phyloP scores from a whole-genome alignment of 2,888 invertebrate species.

The Ophraella communa region DNA sequence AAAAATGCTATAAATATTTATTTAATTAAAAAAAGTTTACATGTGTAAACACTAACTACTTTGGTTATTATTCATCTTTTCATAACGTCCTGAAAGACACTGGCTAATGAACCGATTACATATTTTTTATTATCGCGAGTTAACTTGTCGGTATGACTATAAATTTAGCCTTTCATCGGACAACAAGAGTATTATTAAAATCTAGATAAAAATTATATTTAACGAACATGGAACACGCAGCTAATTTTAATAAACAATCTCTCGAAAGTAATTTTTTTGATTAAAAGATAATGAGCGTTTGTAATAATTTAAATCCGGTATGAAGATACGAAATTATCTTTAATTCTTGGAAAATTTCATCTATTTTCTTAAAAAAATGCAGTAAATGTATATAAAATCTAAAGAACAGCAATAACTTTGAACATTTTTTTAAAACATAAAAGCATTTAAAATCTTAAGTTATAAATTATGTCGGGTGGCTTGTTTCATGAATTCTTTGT shows the following conservation, averaged over 20 bases:
- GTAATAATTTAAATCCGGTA: slow-evolving; percentile 12
- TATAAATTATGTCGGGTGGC: too few relatives aligned
- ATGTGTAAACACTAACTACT: background rate
- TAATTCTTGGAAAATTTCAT: too few relatives aligned
- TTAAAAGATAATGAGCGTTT: slow-evolving; percentile 16
- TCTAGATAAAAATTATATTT: slow-evolving; percentile 32
- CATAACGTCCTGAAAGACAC: background rate
- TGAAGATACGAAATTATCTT: too few relatives aligned
- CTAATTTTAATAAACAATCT: slow-evolving; percentile 22
- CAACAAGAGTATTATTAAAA: slow-evolving; percentile 26
- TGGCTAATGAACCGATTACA: slow-evolving; percentile 22
- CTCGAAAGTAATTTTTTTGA: slow-evolving; percentile 4
- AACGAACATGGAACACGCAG: slow-evolving; percentile 27
- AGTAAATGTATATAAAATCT: too few relatives aligned
- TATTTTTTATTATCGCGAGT: slow-evolving; percentile 21
- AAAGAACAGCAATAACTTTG: too few relatives aligned
- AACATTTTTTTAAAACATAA: too few relatives aligned
- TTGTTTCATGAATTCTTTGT: too few relatives aligned
- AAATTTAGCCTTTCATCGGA: slow-evolving; percentile 29
- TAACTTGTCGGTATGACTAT: slow-evolving; percentile 25
- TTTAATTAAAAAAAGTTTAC: background rate
- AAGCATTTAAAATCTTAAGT: too few relatives aligned
- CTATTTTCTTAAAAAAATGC: too few relatives aligned
- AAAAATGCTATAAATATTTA: too few relatives aligned
- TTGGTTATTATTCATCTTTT: slow-evolving; percentile 1